A percentile compares a stretch with the other conserved stretches of the same genome.
Evolutionary conservation across 2,113 vertebrate species (phyloP).

Genomic region (Enhydra lutris): DNA sequence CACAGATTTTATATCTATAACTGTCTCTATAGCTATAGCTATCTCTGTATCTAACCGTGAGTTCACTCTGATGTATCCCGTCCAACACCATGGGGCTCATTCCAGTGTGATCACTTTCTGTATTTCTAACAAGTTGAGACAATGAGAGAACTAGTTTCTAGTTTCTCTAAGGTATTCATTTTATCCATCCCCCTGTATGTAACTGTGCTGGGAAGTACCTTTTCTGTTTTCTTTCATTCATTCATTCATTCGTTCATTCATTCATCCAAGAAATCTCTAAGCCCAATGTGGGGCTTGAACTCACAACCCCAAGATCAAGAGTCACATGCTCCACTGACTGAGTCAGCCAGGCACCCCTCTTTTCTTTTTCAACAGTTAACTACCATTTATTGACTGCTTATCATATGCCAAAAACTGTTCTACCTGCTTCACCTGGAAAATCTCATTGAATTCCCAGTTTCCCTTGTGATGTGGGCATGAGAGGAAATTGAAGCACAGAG

Average conservation of each 20-base stretch:
- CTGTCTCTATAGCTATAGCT: neutral
- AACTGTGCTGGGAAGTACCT: neutral
- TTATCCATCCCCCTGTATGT: neutral
- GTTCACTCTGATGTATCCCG: neutral
- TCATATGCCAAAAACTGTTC: neutral
- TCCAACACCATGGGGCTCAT: neutral
- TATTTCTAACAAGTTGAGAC: neutral
- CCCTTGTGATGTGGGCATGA: neutral
- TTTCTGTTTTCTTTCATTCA: neutral
- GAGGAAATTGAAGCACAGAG: neutral
- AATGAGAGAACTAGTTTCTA: neutral
- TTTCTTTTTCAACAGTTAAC: neutral
- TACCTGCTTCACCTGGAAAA: neutral
- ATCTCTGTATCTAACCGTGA: neutral
- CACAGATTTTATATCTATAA: neutral
- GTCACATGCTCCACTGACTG: neutral
- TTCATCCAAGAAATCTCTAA: neutral
- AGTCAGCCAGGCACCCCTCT: neutral
- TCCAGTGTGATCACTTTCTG: neutral
- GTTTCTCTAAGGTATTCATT: neutral
- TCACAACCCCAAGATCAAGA: neutral
- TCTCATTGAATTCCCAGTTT: neutral
- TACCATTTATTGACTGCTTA: neutral
- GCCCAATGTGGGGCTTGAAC: neutral
- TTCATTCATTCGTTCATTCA: neutral